A percentile compares a stretch with the other conserved stretches of the same genome.
phyloP scores from a whole-genome alignment of 53 echinoderm and acorn worm genomes.

The Echinometra lucunter region DNA sequence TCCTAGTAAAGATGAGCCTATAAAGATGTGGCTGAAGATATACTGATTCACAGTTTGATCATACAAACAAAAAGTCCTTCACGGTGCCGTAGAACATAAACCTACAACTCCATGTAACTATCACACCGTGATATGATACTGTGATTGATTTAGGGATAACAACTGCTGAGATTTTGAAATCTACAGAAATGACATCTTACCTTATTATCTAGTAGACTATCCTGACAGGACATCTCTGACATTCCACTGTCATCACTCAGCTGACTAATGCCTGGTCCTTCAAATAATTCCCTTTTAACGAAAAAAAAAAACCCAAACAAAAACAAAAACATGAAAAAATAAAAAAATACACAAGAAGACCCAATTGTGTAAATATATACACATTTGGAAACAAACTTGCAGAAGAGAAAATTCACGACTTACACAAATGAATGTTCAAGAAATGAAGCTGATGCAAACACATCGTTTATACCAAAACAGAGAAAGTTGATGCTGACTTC shows the following conservation, averaged over 20 bases:
- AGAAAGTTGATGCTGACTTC: neutral
- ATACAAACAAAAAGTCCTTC: too few species aligned
- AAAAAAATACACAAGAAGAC: neutral
- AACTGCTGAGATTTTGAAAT: too few species aligned
- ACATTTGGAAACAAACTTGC: too few species aligned
- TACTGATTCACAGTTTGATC: too few species aligned
- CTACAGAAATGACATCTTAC: neutral
- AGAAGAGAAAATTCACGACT: neutral
- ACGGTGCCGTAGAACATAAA: too few species aligned
- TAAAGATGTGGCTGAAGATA: too few species aligned
- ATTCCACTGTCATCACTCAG: conserved; percentile 59
- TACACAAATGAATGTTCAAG: neutral
- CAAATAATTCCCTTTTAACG: conserved; percentile 56
- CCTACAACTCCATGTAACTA: too few species aligned
- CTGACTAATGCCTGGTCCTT: neutral
- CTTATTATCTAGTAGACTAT: conserved; percentile 50
- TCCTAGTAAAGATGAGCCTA: too few species aligned
- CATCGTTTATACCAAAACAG: neutral
- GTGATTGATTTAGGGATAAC: too few species aligned
- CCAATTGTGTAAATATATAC: neutral
- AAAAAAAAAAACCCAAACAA: too few species aligned
- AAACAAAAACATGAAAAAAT: too few species aligned
- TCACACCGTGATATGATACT: too few species aligned
- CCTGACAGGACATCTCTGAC: conserved; percentile 48
- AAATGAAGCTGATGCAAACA: neutral